Percentiles rank a stretch among this genome's conserved stretches.
phyloP scores from a whole-genome alignment of 2,113 vertebrate species.

The Microtus richardsoni region DNA sequence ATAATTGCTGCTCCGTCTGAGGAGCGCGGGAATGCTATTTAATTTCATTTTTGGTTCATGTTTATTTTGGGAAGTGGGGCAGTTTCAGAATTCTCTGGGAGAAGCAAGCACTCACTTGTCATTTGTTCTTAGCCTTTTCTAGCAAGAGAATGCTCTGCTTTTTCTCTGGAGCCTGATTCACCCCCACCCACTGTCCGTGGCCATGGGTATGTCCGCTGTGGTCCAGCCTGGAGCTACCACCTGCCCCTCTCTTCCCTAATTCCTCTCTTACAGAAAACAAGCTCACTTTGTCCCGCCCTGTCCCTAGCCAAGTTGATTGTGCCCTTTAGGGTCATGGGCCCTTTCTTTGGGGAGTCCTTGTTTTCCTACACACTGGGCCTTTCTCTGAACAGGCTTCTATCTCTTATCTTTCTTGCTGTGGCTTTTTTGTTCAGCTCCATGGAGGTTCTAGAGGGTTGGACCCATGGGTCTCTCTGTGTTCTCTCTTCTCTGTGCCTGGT shows the following conservation, averaged over 20 bases:
- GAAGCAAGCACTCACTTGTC: slow-evolving; percentile 45
- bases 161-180: not conserved
- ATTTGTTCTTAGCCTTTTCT: slow-evolving; percentile 52
- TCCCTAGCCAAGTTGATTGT: not conserved
- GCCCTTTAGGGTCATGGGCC: not conserved
- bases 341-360: not conserved
- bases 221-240: not conserved
- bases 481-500: not conserved
- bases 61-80: slow-evolving; percentile 70
- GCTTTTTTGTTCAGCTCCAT: not conserved
- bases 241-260: not conserved
- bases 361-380: not conserved
- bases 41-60: slow-evolving; percentile 58
- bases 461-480: not conserved
- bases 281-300: not conserved
- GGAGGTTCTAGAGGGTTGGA: not conserved
- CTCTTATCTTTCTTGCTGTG: not conserved
- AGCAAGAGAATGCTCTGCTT: not conserved
- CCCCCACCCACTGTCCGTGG: not conserved
- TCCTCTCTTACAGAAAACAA: not conserved
- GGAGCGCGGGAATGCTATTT: slow-evolving; percentile 14
- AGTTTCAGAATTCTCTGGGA: slow-evolving; percentile 49
- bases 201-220: not conserved
- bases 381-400: not conserved
- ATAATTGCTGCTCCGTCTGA: slow-evolving; percentile 18